Percentiles rank a stretch among this genome's conserved stretches.
Evolutionary conservation across 2,797 vertebrate species (phyloP).

Genomic region (Phaenicophaeus curvirostris): DNA sequence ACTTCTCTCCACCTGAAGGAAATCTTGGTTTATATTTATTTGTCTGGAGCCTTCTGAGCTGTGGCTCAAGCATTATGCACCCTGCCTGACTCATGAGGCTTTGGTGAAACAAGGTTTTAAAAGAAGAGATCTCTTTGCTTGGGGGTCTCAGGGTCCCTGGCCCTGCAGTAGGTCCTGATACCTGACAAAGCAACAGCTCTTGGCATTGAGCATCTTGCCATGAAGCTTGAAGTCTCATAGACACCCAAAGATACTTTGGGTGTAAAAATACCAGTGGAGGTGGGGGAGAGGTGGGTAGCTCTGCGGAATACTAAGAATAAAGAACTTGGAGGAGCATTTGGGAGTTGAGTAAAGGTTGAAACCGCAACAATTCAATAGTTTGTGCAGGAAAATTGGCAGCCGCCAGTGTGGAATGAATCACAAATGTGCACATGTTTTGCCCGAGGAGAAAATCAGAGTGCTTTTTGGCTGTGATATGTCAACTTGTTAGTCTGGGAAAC

Average conservation of each 20-base stretch:
- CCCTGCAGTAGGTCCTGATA: neutral
- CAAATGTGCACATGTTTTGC: conserved; percentile 34
- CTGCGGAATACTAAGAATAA: rapidly evolving
- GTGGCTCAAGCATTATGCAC: neutral
- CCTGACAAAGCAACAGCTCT: neutral
- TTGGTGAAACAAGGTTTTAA: neutral
- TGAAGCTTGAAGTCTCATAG: neutral
- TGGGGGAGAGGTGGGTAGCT: neutral
- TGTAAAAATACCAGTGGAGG: neutral
- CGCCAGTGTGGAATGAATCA: neutral
- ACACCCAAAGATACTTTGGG: neutral
- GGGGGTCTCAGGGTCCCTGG: neutral
- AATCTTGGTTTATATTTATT: neutral
- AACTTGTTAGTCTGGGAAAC: conserved; percentile 15
- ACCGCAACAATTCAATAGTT: neutral
- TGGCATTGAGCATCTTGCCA: rapidly evolving
- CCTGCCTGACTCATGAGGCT: neutral
- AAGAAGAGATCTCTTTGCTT: neutral
- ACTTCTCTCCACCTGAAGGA: neutral
- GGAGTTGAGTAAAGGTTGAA: neutral
- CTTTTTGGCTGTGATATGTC: conserved; percentile 26
- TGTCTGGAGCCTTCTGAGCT: neutral
- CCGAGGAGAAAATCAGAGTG: neutral
- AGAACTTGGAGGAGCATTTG: neutral
- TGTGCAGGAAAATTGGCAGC: conserved; percentile 36